Evolutionary conservation across 2,888 invertebrate species (phyloP), one percentile per base, ranked within the genome.

Genomic region (Synanthedon formicaeformis): DNA sequence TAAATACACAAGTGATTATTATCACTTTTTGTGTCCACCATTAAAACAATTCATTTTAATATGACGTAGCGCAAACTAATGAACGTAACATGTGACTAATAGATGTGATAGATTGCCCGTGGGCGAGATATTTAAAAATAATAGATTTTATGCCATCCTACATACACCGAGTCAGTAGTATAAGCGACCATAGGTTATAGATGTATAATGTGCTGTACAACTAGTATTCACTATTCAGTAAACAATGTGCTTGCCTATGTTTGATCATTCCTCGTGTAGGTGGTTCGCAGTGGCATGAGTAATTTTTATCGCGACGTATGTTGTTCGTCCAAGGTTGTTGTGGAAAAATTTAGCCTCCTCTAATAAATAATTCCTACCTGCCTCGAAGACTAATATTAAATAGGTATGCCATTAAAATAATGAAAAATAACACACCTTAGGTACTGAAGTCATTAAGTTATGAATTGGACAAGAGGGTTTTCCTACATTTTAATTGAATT

Each of bases 291-390:
- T 56, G 51, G 58, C 58, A 69, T 75, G 77, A 78, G 71, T 77
- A 77, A 76, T 73, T 63, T 64, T 77, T 78, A 77, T 80, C 78
- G 70, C 62, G 58, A 53, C 56, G 64, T 18, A 10, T 6, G 34
- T 34, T 34, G 10, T 57, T 62, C 55, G 60, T 63, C 67, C 73
- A 78, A 78, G 75, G 81, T 69, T 71, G 60, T 58, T 58, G 61
- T 67, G 76, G 77, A 75, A 79, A 78, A 76, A 73, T 75, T 74
- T 70, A 8, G 16, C 23, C 23, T 18, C 49, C 14, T 49, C 45
- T 49, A 23, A 16, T 16, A 18, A 14, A 49, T 49, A 49, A 18
- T 49, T 49, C 49, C 12, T 49, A 16, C 49, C 13, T 49, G 49
- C 49, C 49, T 14, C 16, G n/a, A 49, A 14, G 49, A 45, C 34